Conservation (phyloP, 30 jellyfish, hydroid and myxozoan species). For the Cassiopea xamachana region DNA sequence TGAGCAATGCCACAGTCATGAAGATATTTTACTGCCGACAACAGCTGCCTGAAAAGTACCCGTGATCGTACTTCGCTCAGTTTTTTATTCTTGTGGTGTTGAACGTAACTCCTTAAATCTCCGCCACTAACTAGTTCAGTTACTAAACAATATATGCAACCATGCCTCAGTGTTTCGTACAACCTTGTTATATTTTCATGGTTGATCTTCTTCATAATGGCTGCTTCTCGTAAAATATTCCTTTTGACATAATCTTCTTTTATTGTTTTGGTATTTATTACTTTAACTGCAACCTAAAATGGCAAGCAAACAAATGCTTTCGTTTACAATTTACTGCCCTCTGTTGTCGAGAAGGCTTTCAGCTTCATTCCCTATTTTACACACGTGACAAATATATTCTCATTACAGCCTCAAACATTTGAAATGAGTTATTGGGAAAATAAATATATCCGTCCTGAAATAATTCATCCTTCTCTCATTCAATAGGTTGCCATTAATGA, state of each 20-base stretch:
- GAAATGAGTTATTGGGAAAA: too few relatives aligned
- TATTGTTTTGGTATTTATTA: slow-evolving; percentile 58
- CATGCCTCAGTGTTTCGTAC: slow-evolving; percentile 73
- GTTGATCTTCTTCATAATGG: slow-evolving; percentile 63
- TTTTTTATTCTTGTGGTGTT: slow-evolving; percentile 60
- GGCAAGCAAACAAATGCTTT: not conserved
- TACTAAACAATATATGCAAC: slow-evolving; percentile 67
- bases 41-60: slow-evolving; percentile 57
- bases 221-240: slow-evolving; percentile 74
- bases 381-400: too few relatives aligned
- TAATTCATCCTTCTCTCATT: too few relatives aligned
- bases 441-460: too few relatives aligned
- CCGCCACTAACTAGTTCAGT: slow-evolving; percentile 85
- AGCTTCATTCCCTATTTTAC: too few relatives aligned
- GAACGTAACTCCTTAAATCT: slow-evolving; percentile 68
- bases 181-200: slow-evolving; percentile 72
- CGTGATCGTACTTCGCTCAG: slow-evolving; percentile 69
- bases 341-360: too few relatives aligned
- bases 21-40: slow-evolving; percentile 77
- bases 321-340: too few relatives aligned
- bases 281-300: slow-evolving; percentile 81
- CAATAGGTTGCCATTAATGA: too few relatives aligned
- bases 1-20: slow-evolving; percentile 79
- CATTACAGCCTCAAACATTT: too few relatives aligned
- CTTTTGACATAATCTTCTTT: slow-evolving; percentile 48